Percentiles rank a stretch among this genome's conserved stretches.
phyloP scores from a whole-genome alignment of 2,797 vertebrate genomes.

The Pseudotriccus pelzelni region DNA sequence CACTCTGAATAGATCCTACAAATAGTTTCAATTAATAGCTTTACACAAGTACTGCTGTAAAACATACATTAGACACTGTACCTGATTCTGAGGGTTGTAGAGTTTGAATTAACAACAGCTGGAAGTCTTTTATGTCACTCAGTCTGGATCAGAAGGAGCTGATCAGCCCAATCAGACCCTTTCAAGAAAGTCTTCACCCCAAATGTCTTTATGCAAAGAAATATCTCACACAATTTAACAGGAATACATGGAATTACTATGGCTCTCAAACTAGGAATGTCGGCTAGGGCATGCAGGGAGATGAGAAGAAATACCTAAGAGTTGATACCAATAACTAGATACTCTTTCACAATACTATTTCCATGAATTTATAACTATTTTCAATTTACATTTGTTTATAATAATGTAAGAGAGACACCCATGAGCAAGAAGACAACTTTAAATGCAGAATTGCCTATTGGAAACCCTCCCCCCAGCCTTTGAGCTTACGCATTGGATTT shows the following conservation, averaged over 20 bases:
- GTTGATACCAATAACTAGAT: not conserved
- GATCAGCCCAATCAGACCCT: not conserved
- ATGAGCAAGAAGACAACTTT: not conserved
- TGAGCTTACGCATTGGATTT: too few relatives aligned
- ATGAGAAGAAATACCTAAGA: not conserved
- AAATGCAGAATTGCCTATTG: not conserved
- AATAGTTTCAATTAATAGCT: constrained; percentile 46
- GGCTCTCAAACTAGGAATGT: not conserved
- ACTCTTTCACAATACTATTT: not conserved
- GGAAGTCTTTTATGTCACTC: not conserved
- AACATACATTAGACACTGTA: constrained; percentile 20
- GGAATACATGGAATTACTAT: not conserved
- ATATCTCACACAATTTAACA: not conserved
- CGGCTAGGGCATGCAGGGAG: not conserved
- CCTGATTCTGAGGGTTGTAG: not conserved
- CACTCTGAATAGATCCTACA: not conserved
- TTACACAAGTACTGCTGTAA: constrained; percentile 2
- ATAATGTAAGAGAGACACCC: not conserved
- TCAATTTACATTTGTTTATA: not conserved
- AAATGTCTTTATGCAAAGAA: not conserved
- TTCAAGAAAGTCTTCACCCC: not conserved
- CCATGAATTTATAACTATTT: not conserved
- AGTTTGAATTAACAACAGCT: constrained; percentile 1
- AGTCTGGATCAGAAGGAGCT: not conserved
- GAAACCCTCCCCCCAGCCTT: too few relatives aligned